These are phyloP conservation scores for Cavia aperea DNA, from an alignment of 2,113 vertebrate species.

Conservation along the genomic window DNA sequence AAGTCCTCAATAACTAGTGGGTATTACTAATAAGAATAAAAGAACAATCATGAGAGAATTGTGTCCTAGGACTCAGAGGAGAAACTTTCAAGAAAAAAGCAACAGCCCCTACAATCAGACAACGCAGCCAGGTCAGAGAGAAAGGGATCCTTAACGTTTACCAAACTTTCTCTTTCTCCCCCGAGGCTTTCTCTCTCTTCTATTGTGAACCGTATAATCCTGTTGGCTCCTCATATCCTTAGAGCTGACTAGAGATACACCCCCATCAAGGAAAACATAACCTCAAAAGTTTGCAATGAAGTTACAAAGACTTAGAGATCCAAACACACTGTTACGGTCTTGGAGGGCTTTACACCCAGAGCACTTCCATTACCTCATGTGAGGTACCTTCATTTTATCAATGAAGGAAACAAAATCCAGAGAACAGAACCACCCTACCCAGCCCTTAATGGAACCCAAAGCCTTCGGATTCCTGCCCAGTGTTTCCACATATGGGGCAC, in stretches of 20 bases:
- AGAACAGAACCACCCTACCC: neutral
- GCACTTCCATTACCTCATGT: neutral
- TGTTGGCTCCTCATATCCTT: neutral
- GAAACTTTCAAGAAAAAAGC: neutral
- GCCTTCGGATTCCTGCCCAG: neutral
- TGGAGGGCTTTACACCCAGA: neutral
- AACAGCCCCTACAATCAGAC: neutral
- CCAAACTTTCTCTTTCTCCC: neutral
- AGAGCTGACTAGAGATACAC: neutral
- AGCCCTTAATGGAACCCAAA: neutral
- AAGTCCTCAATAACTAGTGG: neutral
- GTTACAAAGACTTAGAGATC: neutral
- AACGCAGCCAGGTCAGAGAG: neutral
- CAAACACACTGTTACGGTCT: neutral
- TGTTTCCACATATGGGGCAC: fast-evolving
- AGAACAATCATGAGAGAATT: neutral
- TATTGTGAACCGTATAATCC: neutral
- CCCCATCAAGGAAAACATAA: neutral
- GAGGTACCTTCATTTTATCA: neutral
- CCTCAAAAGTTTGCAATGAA: neutral
- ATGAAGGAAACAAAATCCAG: neutral
- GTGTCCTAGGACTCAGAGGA: neutral
- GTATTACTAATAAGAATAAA: neutral
- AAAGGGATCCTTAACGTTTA: neutral
- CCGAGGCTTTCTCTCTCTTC: neutral